Conservation (phyloP, 2,113 vertebrate genomes). For the Oncorhynchus mykiss region DNA sequence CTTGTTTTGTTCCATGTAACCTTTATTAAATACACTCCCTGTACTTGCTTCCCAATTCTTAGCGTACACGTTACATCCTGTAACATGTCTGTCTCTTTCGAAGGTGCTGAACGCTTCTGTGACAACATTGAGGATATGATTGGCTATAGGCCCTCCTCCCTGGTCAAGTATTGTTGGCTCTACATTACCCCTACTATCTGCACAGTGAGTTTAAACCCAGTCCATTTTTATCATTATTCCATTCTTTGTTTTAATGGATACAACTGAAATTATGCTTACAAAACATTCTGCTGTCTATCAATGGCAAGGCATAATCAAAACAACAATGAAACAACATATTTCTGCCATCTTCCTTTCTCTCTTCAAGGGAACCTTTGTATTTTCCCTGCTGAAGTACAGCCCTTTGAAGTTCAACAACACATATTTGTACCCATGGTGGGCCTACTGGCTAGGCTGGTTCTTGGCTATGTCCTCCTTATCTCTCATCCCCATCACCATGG, state of each 20-base stretch:
- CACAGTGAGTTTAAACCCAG: slow-evolving; percentile 50
- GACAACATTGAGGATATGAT: slow-evolving; percentile 74
- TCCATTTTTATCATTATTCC: not conserved
- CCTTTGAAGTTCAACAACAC: slow-evolving; percentile 68
- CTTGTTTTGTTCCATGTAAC: too few relatives aligned
- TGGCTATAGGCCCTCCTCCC: slow-evolving; percentile 61
- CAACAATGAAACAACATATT: not conserved
- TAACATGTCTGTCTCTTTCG: slow-evolving; percentile 1
- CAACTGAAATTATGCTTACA: not conserved
- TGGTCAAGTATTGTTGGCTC: slow-evolving; percentile 70
- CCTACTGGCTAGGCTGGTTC: slow-evolving; percentile 68
- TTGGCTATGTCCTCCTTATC: slow-evolving; percentile 60
- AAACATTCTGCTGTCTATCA: too few relatives aligned
- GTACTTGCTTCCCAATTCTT: too few relatives aligned
- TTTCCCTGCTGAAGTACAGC: slow-evolving; percentile 61
- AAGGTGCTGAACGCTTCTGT: slow-evolving; percentile 67
- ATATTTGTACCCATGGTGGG: slow-evolving; percentile 71
- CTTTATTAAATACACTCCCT: too few relatives aligned
- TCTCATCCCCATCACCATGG: slow-evolving; percentile 62
- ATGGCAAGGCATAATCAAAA: too few relatives aligned
- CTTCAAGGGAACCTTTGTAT: slow-evolving; percentile 64
- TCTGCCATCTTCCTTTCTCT: not conserved
- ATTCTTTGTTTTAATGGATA: not conserved
- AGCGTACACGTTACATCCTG: not conserved
- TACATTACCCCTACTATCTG: slow-evolving; percentile 61